A percentile compares a stretch with the other conserved stretches of the same genome.
Evolutionary conservation across 1,140 invertebrate species (phyloP).

Genomic region (Danaus melanippus): DNA sequence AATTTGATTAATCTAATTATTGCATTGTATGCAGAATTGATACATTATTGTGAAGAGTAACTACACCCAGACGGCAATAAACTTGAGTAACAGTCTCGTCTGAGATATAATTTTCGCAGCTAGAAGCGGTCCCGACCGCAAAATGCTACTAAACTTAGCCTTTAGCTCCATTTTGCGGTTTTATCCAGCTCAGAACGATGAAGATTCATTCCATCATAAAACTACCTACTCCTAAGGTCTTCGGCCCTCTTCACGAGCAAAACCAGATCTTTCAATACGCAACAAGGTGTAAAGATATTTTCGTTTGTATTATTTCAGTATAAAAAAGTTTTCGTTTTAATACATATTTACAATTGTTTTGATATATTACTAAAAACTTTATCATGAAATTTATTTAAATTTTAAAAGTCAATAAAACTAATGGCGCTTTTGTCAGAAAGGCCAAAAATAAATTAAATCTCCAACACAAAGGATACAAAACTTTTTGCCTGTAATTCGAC

Average conservation of each 20-base stretch:
- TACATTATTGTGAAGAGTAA: no score
- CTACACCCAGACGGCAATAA: constrained; percentile 12
- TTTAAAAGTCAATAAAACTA: no score
- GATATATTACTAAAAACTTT: no score
- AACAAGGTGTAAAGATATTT: constrained; percentile 1
- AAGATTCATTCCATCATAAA: constrained; percentile 18
- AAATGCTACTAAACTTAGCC: constrained; percentile 27
- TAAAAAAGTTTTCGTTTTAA: no score
- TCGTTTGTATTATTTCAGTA: no score
- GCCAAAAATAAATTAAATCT: constrained; percentile 5
- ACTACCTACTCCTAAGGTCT: constrained; percentile 12
- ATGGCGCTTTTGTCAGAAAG: no score
- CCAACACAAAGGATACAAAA: constrained; percentile 16
- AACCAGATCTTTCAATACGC: constrained; percentile 16
- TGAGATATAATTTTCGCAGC: constrained; percentile 19
- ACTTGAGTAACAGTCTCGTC: constrained; percentile 8
- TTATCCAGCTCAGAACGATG: constrained; percentile 22
- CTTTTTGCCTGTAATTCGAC: constrained; percentile 19
- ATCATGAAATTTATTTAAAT: no score
- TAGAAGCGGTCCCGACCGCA: constrained; percentile 22
- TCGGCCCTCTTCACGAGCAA: constrained; percentile 12
- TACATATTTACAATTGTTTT: no score
- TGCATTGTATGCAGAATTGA: no score
- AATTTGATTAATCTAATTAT: no score
- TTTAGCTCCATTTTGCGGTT: constrained; percentile 28